Evolutionary conservation across 2,797 vertebrate genomes (phyloP).

Genomic region (Austrolebias charrua): DNA sequence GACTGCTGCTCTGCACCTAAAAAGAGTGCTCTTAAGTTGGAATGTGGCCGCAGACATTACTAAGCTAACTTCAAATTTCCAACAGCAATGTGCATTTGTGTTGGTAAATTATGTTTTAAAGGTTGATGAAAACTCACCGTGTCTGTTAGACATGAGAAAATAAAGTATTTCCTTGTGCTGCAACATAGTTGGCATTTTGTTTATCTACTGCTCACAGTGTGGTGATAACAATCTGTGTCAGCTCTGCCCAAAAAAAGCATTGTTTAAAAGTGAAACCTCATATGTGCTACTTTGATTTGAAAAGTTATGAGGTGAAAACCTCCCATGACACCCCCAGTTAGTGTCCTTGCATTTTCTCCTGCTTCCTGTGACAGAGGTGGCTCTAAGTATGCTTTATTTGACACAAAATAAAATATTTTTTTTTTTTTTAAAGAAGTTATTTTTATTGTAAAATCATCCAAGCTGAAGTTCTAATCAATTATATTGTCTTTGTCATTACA

Average conservation of each 20-base stretch:
- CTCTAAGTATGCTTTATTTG: conserved; percentile 14
- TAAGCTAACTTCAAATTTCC: conserved; percentile 28
- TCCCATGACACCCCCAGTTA: conserved; percentile 29
- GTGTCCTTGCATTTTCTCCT: conserved; percentile 45
- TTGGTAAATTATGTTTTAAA: not conserved
- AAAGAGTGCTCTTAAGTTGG: conserved; percentile 37
- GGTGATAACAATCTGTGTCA: conserved; percentile 46
- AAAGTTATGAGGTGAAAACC: conserved; percentile 51
- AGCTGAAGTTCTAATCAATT: too few relatives aligned
- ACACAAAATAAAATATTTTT: conserved; percentile 2
- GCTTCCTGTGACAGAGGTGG: conserved; percentile 49
- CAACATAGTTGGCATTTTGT: not conserved
- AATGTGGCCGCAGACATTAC: conserved; percentile 44
- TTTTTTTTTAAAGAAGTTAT: conserved; percentile 7
- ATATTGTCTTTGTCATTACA: too few relatives aligned
- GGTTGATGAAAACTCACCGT: not conserved
- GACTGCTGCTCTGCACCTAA: conserved; percentile 7
- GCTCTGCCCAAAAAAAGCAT: not conserved
- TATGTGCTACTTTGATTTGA: conserved; percentile 23
- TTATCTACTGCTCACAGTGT: conserved; percentile 5
- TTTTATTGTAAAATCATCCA: conserved; percentile 9
- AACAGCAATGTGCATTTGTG: not conserved
- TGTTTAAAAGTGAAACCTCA: conserved; percentile 40
- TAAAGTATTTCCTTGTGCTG: not conserved
- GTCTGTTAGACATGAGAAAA: not conserved